Conservation (phyloP, 2,888 invertebrate genomes). For the Dryocosmus kuriphilus region DNA sequence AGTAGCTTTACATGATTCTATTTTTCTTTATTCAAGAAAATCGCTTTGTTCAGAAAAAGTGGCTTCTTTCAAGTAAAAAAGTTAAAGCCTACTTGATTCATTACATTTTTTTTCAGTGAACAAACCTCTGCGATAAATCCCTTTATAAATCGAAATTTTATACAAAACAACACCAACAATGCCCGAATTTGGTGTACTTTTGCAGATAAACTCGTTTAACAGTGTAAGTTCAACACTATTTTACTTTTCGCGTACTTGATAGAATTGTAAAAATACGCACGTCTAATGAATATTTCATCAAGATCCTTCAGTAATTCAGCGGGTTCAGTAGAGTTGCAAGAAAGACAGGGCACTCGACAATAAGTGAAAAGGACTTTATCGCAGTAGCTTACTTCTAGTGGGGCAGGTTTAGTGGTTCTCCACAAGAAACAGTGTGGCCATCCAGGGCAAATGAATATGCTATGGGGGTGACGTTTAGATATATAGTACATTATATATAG, state of each 20-base stretch:
- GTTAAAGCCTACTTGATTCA: no score
- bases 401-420: constrained; percentile 17
- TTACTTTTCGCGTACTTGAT: constrained; percentile 41
- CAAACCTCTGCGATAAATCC: no score
- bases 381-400: constrained; percentile 11
- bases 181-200: no score
- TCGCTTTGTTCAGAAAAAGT: no score
- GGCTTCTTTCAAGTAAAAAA: no score
- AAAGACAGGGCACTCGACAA: constrained; percentile 22
- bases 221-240: no score
- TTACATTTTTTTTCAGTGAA: no score
- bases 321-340: constrained; percentile 8
- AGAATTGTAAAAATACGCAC: background rate
- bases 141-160: no score
- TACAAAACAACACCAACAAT: no score
- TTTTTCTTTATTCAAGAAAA: no score
- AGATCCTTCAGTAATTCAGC: background rate
- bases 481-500: background rate
- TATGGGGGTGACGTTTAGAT: constrained; percentile 34
- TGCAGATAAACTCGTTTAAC: no score
- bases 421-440: constrained; percentile 39
- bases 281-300: constrained; percentile 6
- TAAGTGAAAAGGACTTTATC: constrained; percentile 13
- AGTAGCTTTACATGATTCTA: no score
- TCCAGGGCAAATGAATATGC: constrained; percentile 47